Evolutionary conservation across 2,888 invertebrate genomes (phyloP).

Genomic region (Dasypolia templi): DNA sequence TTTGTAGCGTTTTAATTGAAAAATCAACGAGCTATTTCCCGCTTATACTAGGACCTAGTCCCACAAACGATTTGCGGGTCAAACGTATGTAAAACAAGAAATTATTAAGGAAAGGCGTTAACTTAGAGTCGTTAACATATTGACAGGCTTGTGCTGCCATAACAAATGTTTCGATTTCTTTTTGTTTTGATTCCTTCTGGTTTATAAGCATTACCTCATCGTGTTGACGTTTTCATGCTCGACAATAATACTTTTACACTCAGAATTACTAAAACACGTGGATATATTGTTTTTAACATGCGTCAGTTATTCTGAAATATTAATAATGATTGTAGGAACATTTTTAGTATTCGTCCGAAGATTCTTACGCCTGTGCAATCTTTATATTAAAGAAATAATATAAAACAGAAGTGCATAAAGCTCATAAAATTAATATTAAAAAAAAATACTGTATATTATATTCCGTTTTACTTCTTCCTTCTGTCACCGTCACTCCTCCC

Average conservation of each 20-base stretch:
- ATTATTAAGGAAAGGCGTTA: constrained; percentile 69
- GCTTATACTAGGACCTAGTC: constrained; percentile 43
- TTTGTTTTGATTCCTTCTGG: constrained; percentile 67
- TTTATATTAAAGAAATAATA: too few species aligned
- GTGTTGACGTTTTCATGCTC: constrained; percentile 66
- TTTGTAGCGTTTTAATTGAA: not conserved
- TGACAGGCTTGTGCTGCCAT: constrained; percentile 79
- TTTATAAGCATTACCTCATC: constrained; percentile 78
- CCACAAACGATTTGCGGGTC: constrained; percentile 53
- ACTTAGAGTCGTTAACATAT: constrained; percentile 70
- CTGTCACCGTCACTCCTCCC: too few species aligned
- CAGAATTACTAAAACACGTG: constrained; percentile 6
- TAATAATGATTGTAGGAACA: too few species aligned
- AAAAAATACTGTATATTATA: not conserved
- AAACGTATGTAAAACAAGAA: constrained; percentile 70
- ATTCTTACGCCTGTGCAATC: too few species aligned
- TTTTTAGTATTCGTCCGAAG: not conserved
- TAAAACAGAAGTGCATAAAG: too few species aligned
- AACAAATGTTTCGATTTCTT: constrained; percentile 71
- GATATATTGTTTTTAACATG: constrained; percentile 15
- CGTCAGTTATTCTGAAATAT: not conserved
- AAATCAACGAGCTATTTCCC: not conserved
- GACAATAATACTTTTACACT: constrained; percentile 35
- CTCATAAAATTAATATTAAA: too few species aligned
- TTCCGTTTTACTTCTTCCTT: not conserved